Evolutionary conservation across 2,797 vertebrate genomes (phyloP), one percentile per base, ranked within the genome.

Genomic region (Protonibea diacanthus): DNA sequence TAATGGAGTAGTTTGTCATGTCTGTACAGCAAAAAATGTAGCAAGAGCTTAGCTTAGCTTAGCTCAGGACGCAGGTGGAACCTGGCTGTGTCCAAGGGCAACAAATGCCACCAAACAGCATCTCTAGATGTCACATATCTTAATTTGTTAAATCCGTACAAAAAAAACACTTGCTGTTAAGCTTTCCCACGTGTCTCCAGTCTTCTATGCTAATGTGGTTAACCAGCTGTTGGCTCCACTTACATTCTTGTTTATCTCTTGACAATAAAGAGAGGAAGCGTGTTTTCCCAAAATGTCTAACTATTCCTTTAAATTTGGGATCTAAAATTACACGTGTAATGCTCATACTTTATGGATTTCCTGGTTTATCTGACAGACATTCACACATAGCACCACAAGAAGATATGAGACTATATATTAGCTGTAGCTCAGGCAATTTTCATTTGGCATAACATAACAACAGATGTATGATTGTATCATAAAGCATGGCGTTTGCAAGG

Each of bases 401-500:
- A 62, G 5, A 73, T 44, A 5, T 5, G 21, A 33, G 18, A 5
- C 51, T 27, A 56, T 12, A 52, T 4, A 47, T 44, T 12, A 67
- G 6, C 21, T 76, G 8, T 9, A 52, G 14, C 14, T 55, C 29
- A 60, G 9, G 8, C 6, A 48, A 27, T 56, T 66, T 60, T 55
- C 14, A 4, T 81, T 81, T 74, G 33, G n/a, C 27, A 13, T 15
- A 71, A 51, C 45, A 38, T 20, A 58, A 29, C 17, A 78, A 27
- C 58, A 75, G 70, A 69, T 67, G 47, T 42, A 60, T 69, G 38
- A 53, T 44, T 58, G 27, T 61, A 21, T 52, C 18, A 61, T 78
- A 42, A 65, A 81, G 44, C 23, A 25, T 2, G 25, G 49, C 44
- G 71, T 69, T 67, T 76, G 64, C 10, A 60, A 38, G 17, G 49